These are phyloP conservation scores for Thalassaphorura encarpata DNA, from an alignment of 1,140 invertebrate genomes.

Conservation along the genomic window DNA sequence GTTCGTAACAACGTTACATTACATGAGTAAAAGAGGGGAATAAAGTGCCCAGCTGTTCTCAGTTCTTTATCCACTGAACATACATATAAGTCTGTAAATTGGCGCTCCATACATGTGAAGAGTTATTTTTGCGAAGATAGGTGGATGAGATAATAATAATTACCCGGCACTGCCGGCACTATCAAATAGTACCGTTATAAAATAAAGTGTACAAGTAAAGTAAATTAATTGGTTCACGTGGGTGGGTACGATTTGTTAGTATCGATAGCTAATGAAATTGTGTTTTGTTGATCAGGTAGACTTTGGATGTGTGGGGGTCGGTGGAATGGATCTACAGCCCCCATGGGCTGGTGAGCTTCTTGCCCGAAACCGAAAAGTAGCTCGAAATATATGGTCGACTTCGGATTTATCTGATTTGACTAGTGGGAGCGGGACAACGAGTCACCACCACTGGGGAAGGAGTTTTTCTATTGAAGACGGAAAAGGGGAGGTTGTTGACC, in stretches of 20 bases:
- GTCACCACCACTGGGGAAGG: neutral
- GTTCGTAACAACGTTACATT: no score
- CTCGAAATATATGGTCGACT: conserved; percentile 18
- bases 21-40: no score
- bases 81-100: no score
- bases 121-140: no score
- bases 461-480: neutral
- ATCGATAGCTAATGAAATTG: neutral
- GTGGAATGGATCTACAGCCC: conserved; percentile 13
- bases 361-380: conserved; percentile 25
- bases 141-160: no score
- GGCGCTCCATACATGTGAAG: no score
- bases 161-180: no score
- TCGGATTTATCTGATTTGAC: neutral
- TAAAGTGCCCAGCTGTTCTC: no score
- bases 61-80: no score
- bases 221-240: neutral
- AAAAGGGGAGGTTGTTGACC: conserved; percentile 17
- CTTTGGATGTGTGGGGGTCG: no score
- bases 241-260: neutral
- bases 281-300: neutral
- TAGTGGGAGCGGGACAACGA: no score
- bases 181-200: neutral
- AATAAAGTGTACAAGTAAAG: neutral
- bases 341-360: conserved; percentile 25